phyloP scores from a whole-genome alignment of 2,113 vertebrate genomes.

The Hemicordylus capensis region DNA sequence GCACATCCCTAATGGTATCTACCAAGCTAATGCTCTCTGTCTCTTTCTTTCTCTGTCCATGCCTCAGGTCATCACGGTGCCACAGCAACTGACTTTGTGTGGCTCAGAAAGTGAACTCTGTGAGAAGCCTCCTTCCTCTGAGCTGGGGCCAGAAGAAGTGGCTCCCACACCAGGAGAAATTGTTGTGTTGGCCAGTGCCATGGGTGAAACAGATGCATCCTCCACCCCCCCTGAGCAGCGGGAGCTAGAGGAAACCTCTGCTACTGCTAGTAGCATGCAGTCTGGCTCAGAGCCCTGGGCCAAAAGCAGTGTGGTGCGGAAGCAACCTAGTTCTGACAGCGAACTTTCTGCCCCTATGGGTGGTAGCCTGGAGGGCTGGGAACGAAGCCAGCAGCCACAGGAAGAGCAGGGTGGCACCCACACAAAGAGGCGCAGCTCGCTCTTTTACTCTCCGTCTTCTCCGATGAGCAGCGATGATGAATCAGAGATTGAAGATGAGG shows the following conservation, averaged over 20 bases:
- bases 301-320: constrained; percentile 11
- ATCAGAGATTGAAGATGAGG: constrained; percentile 88
- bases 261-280: constrained; percentile 39
- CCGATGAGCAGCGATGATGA: constrained; percentile 87
- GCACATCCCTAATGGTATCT: no score
- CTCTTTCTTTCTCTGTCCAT: constrained; percentile 37
- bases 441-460: constrained; percentile 82
- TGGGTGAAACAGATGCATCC: constrained; percentile 53
- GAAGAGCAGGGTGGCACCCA: constrained; percentile 30
- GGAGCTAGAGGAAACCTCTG: constrained; percentile 49
- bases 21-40: neutral
- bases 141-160: constrained; percentile 35
- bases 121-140: constrained; percentile 1
- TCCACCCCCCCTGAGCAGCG: constrained; percentile 53
- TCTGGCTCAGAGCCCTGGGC: constrained; percentile 47
- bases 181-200: constrained; percentile 37
- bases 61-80: constrained; percentile 82
- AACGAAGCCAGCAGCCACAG: constrained; percentile 50
- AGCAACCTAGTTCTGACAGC: constrained; percentile 63
- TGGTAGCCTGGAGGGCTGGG: constrained; percentile 70
- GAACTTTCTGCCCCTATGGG: constrained; percentile 60
- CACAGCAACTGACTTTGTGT: constrained; percentile 63
- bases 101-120: constrained; percentile 20
- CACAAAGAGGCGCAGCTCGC: constrained; percentile 52
- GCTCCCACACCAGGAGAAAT: constrained; percentile 47